Evolutionary conservation across 1,140 invertebrate species (phyloP).

Genomic region (Chionoecetes opilio): DNA sequence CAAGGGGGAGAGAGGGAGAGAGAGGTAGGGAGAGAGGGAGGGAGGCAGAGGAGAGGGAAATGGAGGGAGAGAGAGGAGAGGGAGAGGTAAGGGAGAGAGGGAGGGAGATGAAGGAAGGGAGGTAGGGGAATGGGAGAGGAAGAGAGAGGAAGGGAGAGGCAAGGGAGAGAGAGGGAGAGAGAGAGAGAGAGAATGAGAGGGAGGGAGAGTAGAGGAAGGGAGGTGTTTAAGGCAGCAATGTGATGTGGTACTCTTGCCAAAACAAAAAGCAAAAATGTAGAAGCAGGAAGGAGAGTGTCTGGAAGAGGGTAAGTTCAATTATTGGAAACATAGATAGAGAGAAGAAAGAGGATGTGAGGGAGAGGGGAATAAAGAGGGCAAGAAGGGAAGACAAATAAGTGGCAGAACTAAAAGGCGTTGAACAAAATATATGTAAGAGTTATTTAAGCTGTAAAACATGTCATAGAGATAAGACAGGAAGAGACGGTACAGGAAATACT

Average conservation of each 20-base stretch:
- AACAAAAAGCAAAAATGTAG: too few relatives aligned
- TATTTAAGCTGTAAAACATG: neutral
- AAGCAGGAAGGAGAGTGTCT: neutral
- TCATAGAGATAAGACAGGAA: neutral
- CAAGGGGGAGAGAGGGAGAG: neutral
- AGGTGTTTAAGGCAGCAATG: too few relatives aligned
- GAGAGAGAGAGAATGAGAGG: neutral
- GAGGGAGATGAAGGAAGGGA: neutral
- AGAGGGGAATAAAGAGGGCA: neutral
- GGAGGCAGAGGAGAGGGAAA: neutral
- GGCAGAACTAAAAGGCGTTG: neutral
- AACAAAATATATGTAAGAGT: neutral
- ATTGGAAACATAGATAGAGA: neutral
- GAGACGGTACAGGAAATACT: neutral
- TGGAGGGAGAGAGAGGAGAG: neutral
- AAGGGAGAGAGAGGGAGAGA: neutral
- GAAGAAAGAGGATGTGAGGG: neutral
- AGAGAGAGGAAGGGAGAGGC: neutral
- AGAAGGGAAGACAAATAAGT: constrained; percentile 6
- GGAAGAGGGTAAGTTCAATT: neutral
- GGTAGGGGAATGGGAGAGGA: neutral
- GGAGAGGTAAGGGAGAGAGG: neutral
- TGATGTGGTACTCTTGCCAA: neutral
- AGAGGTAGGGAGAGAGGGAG: neutral
- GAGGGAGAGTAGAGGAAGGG: too few relatives aligned